Percentiles rank a stretch among this genome's conserved stretches.
These are phyloP conservation scores for Drosophila asahinai DNA, from an alignment of 1,140 invertebrate genomes.

Conservation along the genomic window DNA sequence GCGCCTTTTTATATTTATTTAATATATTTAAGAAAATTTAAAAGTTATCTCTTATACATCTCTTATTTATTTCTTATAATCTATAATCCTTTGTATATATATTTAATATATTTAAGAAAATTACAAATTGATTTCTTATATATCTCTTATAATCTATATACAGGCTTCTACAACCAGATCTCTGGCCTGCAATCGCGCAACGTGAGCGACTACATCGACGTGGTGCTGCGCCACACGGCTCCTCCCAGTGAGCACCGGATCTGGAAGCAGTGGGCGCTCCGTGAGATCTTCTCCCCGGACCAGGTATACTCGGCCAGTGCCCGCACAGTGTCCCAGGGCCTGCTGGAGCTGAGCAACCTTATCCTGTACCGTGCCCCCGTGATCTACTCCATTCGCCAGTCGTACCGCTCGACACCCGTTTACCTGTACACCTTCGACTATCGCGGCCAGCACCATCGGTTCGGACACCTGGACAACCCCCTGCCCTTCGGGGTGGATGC, in stretches of 20 bases:
- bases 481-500: slow-evolving; percentile 78
- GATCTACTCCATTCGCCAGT: slow-evolving; percentile 59
- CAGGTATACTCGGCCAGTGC: slow-evolving; percentile 28
- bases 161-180: slow-evolving; percentile 73
- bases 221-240: slow-evolving; percentile 67
- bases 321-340: slow-evolving; percentile 43
- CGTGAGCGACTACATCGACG: slow-evolving; percentile 75
- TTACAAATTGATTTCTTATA: no score
- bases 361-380: slow-evolving; percentile 76
- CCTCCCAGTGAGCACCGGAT: slow-evolving; percentile 58
- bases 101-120: no score
- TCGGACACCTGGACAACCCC: slow-evolving; percentile 57
- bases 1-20: no score
- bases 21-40: no score
- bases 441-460: slow-evolving; percentile 76
- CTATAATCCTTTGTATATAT: background rate
- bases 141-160: background rate
- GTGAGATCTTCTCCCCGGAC: slow-evolving; percentile 66
- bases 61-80: background rate
- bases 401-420: slow-evolving; percentile 46
- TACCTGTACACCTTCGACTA: slow-evolving; percentile 82
- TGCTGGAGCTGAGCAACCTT: slow-evolving; percentile 72
- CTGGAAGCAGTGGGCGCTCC: slow-evolving; percentile 72
- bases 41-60: no score
- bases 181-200: slow-evolving; percentile 54